Base-by-base conservation (phyloP, 2,888 invertebrate genomes). In the Troglohyphantes excavatus region DNA sequence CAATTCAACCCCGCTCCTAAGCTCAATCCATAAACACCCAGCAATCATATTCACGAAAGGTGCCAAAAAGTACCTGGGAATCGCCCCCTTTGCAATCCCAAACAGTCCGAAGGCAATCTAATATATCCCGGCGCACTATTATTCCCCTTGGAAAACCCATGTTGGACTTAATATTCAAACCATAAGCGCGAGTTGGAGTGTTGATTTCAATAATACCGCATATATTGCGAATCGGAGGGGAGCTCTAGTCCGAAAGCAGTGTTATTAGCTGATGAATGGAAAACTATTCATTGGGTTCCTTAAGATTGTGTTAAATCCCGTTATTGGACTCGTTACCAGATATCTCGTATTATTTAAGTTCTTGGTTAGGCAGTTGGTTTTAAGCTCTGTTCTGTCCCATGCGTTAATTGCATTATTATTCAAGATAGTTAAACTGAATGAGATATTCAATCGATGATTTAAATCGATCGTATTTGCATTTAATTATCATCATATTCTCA, bases 131-230 rank as follows among this genome's bases (percentile, higher is more conserved):
- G 19, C 27, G 7, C 5, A 23, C 2, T 39, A 17, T 17, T 33
- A 23, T 21, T 21, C 17, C 21, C 9, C 70, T 11, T 2, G 1
- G 17, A 21, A 6, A 39, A 2, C 0, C 19, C 0, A 39, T 13
- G 2, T 13, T 21, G 17, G 13, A 43, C 39, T 70, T 43, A 70
- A 43, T 70, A 70, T 43, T 70, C 70, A 43, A 43, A 17, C 21
- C 17, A 13, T 1, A 23, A 23, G 33, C 19, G 11, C 7, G 5
- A n/a, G 9, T 9, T 7, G 67, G 6, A 13, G 9, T 26, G 39
- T 43, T 39, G 21, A 70, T 70, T 43, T 43, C 43, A 70, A 70
- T 70, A 70, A 70, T 21, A 70, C 39, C 23, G 43, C 23, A 70
- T 39, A 43, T 13, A 70, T 23, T 39, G 39, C 13, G 21, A n/a